These are phyloP conservation scores for Lasioglossum baleicum DNA, from an alignment of 1,140 invertebrate genomes.

Conservation along the genomic window DNA sequence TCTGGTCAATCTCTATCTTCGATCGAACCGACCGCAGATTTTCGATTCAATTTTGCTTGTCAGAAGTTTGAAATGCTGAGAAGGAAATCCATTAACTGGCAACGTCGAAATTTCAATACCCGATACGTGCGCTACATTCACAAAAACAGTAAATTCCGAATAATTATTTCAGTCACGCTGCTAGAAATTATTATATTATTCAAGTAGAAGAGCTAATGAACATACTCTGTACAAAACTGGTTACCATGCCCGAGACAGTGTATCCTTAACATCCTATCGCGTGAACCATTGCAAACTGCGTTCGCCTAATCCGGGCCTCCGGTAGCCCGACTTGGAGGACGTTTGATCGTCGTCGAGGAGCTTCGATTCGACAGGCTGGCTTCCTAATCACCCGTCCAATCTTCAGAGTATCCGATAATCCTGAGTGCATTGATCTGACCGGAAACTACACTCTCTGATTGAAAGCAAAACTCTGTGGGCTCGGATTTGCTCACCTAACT, in stretches of 20 bases:
- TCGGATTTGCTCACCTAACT: neutral
- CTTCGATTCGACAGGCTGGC: slow-evolving; percentile 1
- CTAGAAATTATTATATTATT: no score
- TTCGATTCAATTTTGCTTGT: no score
- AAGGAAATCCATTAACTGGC: no score
- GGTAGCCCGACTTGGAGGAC: neutral
- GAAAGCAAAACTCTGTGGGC: neutral
- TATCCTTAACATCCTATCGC: neutral
- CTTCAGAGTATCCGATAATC: neutral
- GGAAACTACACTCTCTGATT: neutral
- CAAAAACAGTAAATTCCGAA: no score
- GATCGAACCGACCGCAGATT: no score
- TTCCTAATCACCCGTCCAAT: neutral
- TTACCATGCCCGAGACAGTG: neutral
- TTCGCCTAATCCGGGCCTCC: neutral
- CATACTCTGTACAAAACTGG: neutral
- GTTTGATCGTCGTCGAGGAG: neutral
- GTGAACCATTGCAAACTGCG: neutral
- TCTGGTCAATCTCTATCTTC: no score
- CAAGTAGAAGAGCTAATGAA: no score
- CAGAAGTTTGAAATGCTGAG: no score
- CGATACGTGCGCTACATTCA: no score
- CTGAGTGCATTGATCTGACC: neutral
- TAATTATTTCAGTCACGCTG: no score
- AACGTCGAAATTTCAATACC: no score